These are phyloP conservation scores for Podargus strigoides DNA, from an alignment of 2,797 vertebrate genomes.

Conservation along the genomic window DNA sequence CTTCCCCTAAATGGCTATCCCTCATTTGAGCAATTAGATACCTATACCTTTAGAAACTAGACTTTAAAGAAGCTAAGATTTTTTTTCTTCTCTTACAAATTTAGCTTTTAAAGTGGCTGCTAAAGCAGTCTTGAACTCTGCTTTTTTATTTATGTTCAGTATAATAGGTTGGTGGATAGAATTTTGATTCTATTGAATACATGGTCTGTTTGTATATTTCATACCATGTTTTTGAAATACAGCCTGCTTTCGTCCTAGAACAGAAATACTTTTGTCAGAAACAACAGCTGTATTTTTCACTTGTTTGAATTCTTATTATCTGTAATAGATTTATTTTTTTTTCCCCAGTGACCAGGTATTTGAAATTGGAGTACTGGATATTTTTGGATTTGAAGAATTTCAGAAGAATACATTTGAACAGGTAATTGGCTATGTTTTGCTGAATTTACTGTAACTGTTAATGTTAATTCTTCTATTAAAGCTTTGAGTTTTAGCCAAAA, in stretches of 20 bases:
- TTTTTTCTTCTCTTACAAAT: background rate
- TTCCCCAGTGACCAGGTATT: constrained; percentile 78
- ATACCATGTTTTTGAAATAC: background rate
- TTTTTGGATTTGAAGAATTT: constrained; percentile 95
- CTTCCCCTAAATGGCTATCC: background rate
- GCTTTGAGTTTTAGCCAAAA: background rate
- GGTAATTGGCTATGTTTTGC: constrained; percentile 71
- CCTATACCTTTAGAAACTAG: background rate
- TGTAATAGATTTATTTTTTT: background rate
- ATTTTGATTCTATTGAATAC: background rate
- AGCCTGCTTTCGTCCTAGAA: background rate
- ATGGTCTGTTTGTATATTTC: background rate
- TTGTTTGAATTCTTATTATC: background rate
- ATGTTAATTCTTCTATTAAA: background rate
- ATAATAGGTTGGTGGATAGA: background rate
- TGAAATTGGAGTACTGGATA: constrained; percentile 89
- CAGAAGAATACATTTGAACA: constrained; percentile 92
- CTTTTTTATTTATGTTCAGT: background rate
- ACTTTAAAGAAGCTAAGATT: background rate
- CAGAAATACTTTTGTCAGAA: background rate
- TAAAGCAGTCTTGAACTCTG: background rate
- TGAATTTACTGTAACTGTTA: background rate
- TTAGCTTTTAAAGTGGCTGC: background rate
- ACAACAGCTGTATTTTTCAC: background rate
- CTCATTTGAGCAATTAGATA: background rate